Base-by-base conservation (phyloP, 2,113 vertebrate genomes). In the Bujurquina vittata region DNA sequence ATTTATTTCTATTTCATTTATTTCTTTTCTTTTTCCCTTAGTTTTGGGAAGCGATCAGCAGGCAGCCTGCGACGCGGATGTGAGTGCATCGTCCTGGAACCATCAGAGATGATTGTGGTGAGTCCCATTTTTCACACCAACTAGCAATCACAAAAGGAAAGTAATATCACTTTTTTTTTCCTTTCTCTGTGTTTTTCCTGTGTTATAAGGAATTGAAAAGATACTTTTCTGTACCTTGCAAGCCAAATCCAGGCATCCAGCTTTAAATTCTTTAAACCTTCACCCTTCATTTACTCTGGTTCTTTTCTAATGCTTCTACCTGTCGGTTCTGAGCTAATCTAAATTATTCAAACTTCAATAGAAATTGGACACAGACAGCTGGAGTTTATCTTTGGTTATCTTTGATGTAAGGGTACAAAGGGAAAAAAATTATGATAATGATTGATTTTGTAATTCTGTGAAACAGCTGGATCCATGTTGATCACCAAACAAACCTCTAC, bases 51-150 rank as follows among this genome's bases (percentile, higher is more conserved):
- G 87, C 96, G 98, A 55, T 99, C 98, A 76, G 98, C 98, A 0
- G 98, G 98, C 91, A 99, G 98, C 93, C 96, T 98, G 90, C 96
- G 98, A 15, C 98, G 98, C 77, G 98, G 98, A 92, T 99, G 98
- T 94, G 98, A 99, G 95, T 99, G 98, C 95, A 99, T 99, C 95
- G 98, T 99, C 87, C 95, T 99, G 93, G 98, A 99, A 92, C 98
- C 98, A 67, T 99, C 98, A 81, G 98, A 99, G 95, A 99, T 99
- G 98, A 99, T 99, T 92, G 98, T 99, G 98, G 98, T 99, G 96
- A 96, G 95, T 95, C 57, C 3, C 20, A 3, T 54, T 80, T 67
- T 69, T 87, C 22, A 52, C 20, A 37, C 33, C 8, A 69, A 0
- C 40, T 59, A 57, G 3, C 33, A 37, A 31, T 15, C 74, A 49